phyloP scores from a whole-genome alignment of 2,888 invertebrate genomes.

The Nymphalis c-album region DNA sequence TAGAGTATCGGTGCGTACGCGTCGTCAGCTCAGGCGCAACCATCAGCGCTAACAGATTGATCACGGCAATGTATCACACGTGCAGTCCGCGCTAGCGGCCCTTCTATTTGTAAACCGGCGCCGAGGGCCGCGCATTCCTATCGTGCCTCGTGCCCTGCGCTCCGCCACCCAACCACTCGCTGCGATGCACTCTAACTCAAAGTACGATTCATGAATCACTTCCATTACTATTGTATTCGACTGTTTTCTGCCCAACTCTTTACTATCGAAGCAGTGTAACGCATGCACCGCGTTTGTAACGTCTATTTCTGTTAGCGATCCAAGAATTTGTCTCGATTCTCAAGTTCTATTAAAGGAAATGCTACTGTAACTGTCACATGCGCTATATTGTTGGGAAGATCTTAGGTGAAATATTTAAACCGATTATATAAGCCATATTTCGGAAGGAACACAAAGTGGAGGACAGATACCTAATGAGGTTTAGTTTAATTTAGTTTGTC shows the following conservation, averaged over 20 bases:
- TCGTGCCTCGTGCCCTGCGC: slow-evolving; percentile 69
- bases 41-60: slow-evolving; percentile 73
- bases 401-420: slow-evolving; percentile 54
- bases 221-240: slow-evolving; percentile 55
- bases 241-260: slow-evolving; percentile 44
- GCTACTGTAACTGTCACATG: slow-evolving; percentile 63
- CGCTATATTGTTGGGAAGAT: slow-evolving; percentile 56
- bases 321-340: slow-evolving; percentile 47
- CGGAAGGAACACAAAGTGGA: background rate
- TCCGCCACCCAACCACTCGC: slow-evolving; percentile 52
- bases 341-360: slow-evolving; percentile 56
- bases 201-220: slow-evolving; percentile 39
- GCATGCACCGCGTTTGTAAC: slow-evolving; percentile 36
- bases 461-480: background rate
- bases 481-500: background rate
- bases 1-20: slow-evolving; percentile 25
- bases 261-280: slow-evolving; percentile 57
- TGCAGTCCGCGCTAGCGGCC: slow-evolving; percentile 75
- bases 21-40: slow-evolving; percentile 51
- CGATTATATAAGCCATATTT: slow-evolving; percentile 36
- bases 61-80: slow-evolving; percentile 76
- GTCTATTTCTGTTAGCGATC: slow-evolving; percentile 35
- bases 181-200: slow-evolving; percentile 48
- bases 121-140: slow-evolving; percentile 78
- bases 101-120: slow-evolving; percentile 81